phyloP scores from a whole-genome alignment of 2,888 invertebrate species.

The Papilio demoleus region DNA sequence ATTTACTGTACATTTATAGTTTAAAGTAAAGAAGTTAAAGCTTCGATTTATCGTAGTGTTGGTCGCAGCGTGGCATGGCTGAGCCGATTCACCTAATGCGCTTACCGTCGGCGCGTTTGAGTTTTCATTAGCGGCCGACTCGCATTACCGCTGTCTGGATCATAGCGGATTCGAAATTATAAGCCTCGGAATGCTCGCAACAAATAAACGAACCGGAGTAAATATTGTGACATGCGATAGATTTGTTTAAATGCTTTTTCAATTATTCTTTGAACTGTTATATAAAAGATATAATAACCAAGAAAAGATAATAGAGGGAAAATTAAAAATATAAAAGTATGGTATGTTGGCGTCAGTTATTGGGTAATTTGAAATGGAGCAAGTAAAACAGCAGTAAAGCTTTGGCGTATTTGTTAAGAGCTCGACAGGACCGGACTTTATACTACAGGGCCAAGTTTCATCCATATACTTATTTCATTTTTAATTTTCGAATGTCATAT shows the following conservation, averaged over 20 bases:
- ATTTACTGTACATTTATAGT: conserved; percentile 14
- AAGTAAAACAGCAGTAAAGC: no score
- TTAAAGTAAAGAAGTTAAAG: conserved; percentile 27
- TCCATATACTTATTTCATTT: no score
- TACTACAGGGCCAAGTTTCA: no score
- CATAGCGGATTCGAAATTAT: conserved; percentile 38
- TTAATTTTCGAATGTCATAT: no score
- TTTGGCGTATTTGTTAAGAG: no score
- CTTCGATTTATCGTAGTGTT: conserved; percentile 44
- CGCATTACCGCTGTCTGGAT: conserved; percentile 55
- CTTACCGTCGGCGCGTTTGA: conserved; percentile 72
- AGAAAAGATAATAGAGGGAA: background rate
- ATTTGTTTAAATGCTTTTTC: conserved; percentile 8
- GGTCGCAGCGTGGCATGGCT: conserved; percentile 45
- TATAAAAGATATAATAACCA: background rate
- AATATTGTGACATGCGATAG: conserved; percentile 34
- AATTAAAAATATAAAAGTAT: no score
- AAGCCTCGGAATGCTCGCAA: conserved; percentile 41
- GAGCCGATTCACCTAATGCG: conserved; percentile 71
- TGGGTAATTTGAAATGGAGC: no score
- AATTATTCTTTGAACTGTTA: background rate
- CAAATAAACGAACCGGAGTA: conserved; percentile 31
- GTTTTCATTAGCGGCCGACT: conserved; percentile 57
- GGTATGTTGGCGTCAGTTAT: background rate
- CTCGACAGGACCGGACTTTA: no score